Percentiles rank a stretch among this genome's conserved stretches.
Conservation (phyloP, 2,113 vertebrate genomes). For the Halichoerus grypus region DNA sequence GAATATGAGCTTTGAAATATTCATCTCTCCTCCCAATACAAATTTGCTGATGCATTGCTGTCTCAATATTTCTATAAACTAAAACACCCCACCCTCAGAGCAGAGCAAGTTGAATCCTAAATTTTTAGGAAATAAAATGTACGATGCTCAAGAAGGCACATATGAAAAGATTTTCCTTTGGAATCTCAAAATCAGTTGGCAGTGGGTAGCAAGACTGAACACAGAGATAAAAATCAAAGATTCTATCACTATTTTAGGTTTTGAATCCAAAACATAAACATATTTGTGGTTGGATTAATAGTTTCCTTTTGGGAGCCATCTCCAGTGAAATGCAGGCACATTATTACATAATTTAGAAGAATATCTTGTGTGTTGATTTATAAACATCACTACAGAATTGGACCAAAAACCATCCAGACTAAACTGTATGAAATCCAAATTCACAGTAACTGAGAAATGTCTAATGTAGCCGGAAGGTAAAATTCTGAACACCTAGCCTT, state of each 20-base stretch:
- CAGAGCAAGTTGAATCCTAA: background rate
- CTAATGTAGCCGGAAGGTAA: background rate
- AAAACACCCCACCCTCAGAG: background rate
- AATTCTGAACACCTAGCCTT: background rate
- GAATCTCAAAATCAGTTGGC: background rate
- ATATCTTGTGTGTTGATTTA: background rate
- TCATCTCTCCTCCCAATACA: conserved; percentile 17
- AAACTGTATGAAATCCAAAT: background rate
- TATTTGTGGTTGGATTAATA: conserved; percentile 16
- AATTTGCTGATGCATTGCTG: conserved; percentile 14
- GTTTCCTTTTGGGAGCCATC: background rate
- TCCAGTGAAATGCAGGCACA: background rate
- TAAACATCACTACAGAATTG: background rate
- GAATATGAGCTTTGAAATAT: conserved; percentile 63
- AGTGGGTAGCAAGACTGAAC: background rate
- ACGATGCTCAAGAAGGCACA: background rate
- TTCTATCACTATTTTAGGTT: background rate
- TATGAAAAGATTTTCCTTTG: background rate
- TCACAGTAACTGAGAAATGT: background rate
- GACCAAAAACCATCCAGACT: background rate
- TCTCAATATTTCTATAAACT: conserved; percentile 53
- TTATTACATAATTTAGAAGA: conserved; percentile 32
- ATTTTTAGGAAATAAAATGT: conserved; percentile 18
- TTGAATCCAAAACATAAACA: conserved; percentile 1
- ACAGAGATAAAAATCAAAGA: background rate